phyloP scores from a whole-genome alignment of 64 coral and sea anemone species.

The Montipora efflorescens region DNA sequence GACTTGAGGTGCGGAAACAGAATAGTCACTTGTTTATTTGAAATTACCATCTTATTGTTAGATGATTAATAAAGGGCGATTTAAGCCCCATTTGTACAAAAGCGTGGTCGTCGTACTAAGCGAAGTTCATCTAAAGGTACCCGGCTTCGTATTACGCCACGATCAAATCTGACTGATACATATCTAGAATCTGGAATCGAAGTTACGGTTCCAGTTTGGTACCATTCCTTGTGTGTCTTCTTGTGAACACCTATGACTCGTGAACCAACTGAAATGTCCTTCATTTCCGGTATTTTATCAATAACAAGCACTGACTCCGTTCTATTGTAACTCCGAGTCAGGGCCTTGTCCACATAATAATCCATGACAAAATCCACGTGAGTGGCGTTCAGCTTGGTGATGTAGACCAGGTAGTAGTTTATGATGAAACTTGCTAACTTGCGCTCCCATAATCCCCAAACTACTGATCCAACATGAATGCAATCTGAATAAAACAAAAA shows the following conservation, averaged over 20 bases:
- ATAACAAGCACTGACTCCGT: slow-evolving; percentile 7
- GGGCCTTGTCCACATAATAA: no score
- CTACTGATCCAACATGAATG: slow-evolving; percentile 8
- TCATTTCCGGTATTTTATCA: neutral
- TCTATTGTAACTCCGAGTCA: neutral
- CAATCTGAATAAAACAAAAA: neutral
- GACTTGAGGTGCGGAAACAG: neutral
- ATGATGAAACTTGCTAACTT: neutral
- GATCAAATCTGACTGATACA: neutral
- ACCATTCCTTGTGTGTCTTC: neutral
- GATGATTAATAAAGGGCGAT: neutral
- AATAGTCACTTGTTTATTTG: neutral
- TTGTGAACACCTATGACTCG: slow-evolving; percentile 6
- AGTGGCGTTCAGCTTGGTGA: neutral
- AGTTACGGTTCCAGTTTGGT: neutral
- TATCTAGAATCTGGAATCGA: neutral
- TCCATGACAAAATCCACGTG: neutral
- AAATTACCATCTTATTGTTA: neutral
- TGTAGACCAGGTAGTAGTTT: neutral
- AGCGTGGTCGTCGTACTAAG: neutral
- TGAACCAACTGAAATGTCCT: neutral
- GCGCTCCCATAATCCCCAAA: neutral
- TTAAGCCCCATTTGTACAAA: neutral
- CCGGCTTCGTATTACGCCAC: neutral
- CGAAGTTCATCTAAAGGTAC: neutral